Evolutionary conservation across 2,797 vertebrate species (phyloP).

Genomic region (Manis javanica): DNA sequence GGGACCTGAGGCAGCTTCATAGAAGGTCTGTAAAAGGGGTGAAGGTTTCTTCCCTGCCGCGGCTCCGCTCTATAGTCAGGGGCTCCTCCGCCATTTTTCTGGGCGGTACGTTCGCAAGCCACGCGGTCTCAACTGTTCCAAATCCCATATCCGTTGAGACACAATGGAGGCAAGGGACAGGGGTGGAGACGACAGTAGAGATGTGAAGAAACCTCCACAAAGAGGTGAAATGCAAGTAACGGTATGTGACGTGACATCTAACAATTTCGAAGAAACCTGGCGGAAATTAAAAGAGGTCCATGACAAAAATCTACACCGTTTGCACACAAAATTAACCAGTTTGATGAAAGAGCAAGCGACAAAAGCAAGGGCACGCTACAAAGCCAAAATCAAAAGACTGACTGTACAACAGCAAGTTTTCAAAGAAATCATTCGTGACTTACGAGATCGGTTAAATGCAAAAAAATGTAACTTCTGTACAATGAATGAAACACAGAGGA

Average conservation of each 20-base stretch:
- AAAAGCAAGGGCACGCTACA: fast-evolving
- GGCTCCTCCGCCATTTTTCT: neutral
- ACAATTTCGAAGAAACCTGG: constrained; percentile 60
- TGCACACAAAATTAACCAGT: constrained; percentile 42
- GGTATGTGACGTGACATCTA: neutral
- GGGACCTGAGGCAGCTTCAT: neutral
- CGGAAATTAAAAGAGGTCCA: constrained; percentile 55
- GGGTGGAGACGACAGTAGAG: neutral
- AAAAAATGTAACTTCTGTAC: constrained; percentile 44
- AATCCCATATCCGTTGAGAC: neutral
- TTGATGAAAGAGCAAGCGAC: neutral
- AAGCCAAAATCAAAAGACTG: neutral
- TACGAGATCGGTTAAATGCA: neutral
- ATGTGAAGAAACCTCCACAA: fast-evolving
- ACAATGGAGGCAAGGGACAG: neutral
- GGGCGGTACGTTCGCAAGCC: neutral
- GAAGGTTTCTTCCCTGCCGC: neutral
- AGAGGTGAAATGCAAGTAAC: fast-evolving
- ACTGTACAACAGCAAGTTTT: neutral
- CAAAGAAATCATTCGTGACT: neutral
- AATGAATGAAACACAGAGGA: neutral
- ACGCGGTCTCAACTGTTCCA: fast-evolving
- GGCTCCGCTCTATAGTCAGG: neutral
- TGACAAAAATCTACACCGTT: constrained; percentile 13
- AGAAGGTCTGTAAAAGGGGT: constrained; percentile 39